Evolutionary conservation across 2,888 invertebrate species (phyloP).

Genomic region (Bugula neritina): DNA sequence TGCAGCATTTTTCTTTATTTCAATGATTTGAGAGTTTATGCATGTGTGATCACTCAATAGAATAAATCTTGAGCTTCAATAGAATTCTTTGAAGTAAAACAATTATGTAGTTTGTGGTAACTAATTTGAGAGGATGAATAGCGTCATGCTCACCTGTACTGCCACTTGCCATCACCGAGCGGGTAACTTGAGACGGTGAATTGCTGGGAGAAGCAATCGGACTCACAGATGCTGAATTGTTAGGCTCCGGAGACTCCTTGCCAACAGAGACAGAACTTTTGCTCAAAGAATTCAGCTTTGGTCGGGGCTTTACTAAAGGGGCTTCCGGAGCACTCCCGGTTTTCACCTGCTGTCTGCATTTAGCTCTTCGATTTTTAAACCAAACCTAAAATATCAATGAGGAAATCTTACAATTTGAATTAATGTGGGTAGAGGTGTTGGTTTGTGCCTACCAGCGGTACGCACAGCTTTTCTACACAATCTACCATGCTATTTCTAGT

Average conservation of each 20-base stretch:
- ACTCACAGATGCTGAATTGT: slow-evolving; percentile 3
- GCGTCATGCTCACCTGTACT: background rate
- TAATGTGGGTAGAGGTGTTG: too few relatives aligned
- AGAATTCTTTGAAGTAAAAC: too few relatives aligned
- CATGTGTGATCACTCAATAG: too few relatives aligned
- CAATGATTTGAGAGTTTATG: too few relatives aligned
- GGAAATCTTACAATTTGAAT: too few relatives aligned
- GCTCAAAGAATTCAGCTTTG: slow-evolving; percentile 20
- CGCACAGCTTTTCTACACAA: too few relatives aligned
- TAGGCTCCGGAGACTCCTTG: background rate
- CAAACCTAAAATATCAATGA: slow-evolving; percentile 83
- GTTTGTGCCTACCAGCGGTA: too few relatives aligned
- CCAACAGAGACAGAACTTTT: background rate
- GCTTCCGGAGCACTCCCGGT: background rate
- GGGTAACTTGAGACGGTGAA: background rate
- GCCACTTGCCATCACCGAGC: background rate
- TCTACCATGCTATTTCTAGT: too few relatives aligned
- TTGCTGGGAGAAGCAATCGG: slow-evolving; percentile 6
- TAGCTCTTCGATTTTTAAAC: slow-evolving; percentile 97
- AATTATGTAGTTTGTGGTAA: too few relatives aligned
- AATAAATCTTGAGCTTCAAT: too few relatives aligned
- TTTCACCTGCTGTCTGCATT: slow-evolving; percentile 78
- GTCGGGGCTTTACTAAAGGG: background rate
- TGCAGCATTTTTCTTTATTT: too few relatives aligned
- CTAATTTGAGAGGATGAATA: too few relatives aligned